Evolutionary conservation across 2,888 invertebrate genomes (phyloP).

Genomic region (Trissolcus brochymenae): DNA sequence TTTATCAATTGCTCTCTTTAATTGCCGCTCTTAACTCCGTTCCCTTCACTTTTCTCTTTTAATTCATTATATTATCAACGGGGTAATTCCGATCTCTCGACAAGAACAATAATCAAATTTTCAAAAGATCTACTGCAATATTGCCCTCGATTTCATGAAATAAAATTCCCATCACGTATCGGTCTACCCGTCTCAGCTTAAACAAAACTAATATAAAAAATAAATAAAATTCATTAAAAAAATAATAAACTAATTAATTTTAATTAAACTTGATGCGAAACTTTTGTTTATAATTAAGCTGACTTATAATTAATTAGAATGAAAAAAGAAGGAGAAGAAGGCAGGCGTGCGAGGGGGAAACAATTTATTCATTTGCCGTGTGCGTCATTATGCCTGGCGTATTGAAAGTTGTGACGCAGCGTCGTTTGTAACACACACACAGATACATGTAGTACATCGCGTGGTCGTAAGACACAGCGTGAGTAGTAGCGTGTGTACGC

Average conservation of each 20-base stretch:
- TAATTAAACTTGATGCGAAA: neutral
- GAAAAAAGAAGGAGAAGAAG: neutral
- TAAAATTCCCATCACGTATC: too few relatives aligned
- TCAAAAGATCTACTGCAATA: neutral
- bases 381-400: conserved; percentile 55
- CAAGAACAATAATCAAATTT: neutral
- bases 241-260: neutral
- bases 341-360: neutral
- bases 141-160: too few relatives aligned
- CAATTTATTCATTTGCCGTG: conserved; percentile 7
- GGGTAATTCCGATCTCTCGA: too few relatives aligned
- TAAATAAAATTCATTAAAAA: neutral
- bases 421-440: conserved; percentile 36
- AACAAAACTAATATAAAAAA: neutral
- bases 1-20: conserved; percentile 35
- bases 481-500: conserved; percentile 76
- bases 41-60: neutral
- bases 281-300: too few relatives aligned
- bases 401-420: conserved; percentile 56
- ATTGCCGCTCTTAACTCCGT: conserved; percentile 15
- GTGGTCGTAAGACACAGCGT: conserved; percentile 65
- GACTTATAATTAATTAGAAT: neutral
- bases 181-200: neutral
- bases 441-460: conserved; percentile 52
- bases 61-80: conserved; percentile 5